phyloP scores from a whole-genome alignment of 2,888 invertebrate species.

The Glyphotaelius pellucidus region DNA sequence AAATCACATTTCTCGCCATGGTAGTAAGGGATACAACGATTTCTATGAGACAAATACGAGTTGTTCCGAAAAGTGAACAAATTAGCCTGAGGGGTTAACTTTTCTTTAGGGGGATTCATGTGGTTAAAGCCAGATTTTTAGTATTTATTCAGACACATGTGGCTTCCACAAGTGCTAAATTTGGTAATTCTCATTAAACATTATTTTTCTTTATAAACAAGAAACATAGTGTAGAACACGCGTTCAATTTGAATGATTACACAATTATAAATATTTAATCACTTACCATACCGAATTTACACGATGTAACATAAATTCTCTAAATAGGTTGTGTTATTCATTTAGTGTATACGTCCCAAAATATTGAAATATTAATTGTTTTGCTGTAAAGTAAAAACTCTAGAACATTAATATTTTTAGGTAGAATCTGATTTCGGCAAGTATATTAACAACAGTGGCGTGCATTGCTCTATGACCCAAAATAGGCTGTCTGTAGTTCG shows the following conservation, averaged over 20 bases:
- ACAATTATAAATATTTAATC: background rate
- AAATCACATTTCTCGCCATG: too few relatives aligned
- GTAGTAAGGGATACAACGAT: too few relatives aligned
- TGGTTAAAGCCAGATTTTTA: background rate
- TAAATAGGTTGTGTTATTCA: background rate
- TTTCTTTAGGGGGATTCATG: background rate
- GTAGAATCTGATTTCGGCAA: background rate
- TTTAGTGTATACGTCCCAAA: background rate
- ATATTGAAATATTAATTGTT: background rate
- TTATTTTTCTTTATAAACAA: background rate
- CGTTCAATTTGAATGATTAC: background rate
- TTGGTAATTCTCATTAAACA: background rate
- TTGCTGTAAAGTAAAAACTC: background rate
- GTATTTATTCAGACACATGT: slow-evolving; percentile 12
- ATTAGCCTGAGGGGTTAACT: background rate
- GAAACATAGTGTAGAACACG: background rate
- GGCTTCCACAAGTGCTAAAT: slow-evolving; percentile 8
- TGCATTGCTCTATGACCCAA: too few relatives aligned
- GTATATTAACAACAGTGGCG: background rate
- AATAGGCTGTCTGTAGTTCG: too few relatives aligned
- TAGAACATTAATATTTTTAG: too few relatives aligned
- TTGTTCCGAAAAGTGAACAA: too few relatives aligned
- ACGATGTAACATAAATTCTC: background rate
- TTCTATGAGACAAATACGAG: too few relatives aligned
- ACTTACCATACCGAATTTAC: background rate